Percentiles rank a stretch among this genome's conserved stretches.
Evolutionary conservation across 2,888 invertebrate genomes (phyloP).

Genomic region (Ophion costatus): DNA sequence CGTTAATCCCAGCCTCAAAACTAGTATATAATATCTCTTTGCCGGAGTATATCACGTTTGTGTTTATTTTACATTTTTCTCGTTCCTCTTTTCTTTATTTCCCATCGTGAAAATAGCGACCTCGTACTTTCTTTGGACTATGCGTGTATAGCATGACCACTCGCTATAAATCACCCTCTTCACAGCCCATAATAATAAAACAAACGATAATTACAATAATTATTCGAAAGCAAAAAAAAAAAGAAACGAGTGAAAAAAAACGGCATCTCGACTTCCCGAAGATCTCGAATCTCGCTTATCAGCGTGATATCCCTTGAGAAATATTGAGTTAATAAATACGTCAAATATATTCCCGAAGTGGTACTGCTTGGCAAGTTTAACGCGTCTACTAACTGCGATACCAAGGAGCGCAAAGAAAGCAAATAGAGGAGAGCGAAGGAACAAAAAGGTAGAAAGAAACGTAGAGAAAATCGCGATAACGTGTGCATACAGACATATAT

Average conservation of each 20-base stretch:
- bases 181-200: conserved; percentile 36
- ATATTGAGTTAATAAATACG: conserved; percentile 66
- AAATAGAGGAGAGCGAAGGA: background rate
- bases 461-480: conserved; percentile 40
- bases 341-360: conserved; percentile 46
- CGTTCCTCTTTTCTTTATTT: background rate
- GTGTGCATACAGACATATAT: background rate
- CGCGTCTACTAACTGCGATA: conserved; percentile 38
- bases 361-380: conserved; percentile 37
- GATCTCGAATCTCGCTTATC: conserved; percentile 37
- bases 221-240: background rate
- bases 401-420: background rate
- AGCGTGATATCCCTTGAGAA: conserved; percentile 11
- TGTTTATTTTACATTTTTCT: background rate
- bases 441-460: conserved; percentile 31
- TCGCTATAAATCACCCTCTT: conserved; percentile 35
- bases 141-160: conserved; percentile 24
- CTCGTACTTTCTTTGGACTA: conserved; percentile 11
- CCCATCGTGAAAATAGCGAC: conserved; percentile 7
- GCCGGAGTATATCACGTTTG: conserved; percentile 4
- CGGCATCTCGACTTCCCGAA: conserved; percentile 30
- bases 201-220: conserved; percentile 45
- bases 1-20: conserved; percentile 64
- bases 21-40: conserved; percentile 35
- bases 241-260: background rate